A percentile compares a stretch with the other conserved stretches of the same genome.
phyloP scores from a whole-genome alignment of 2,113 vertebrate species.

The Corapipo altera region DNA sequence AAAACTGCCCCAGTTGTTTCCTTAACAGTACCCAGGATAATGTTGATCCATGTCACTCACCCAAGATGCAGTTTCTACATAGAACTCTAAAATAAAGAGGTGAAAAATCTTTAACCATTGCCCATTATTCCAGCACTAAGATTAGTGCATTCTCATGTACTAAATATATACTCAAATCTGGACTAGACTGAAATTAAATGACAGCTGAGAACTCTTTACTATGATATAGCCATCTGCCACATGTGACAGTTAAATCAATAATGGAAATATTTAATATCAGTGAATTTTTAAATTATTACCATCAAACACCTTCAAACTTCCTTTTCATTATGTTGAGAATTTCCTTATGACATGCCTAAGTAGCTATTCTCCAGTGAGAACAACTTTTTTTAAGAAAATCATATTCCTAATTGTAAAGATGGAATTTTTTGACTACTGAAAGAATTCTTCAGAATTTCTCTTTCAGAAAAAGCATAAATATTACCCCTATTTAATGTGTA shows the following conservation, averaged over 20 bases:
- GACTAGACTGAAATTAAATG: background rate
- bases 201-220: background rate
- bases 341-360: background rate
- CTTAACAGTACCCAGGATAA: background rate
- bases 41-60: background rate
- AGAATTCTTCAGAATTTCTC: background rate
- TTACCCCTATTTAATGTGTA: background rate
- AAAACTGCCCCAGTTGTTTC: background rate
- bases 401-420: background rate
- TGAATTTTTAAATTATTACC: background rate
- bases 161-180: background rate
- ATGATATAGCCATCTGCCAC: background rate
- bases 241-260: background rate
- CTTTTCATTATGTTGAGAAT: background rate
- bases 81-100: background rate
- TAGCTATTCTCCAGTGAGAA: background rate
- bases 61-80: background rate
- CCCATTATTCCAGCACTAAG: background rate
- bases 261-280: background rate
- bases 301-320: background rate
- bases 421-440: background rate
- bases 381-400: background rate
- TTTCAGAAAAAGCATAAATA: background rate
- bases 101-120: background rate
- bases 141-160: background rate